Base-by-base conservation (phyloP, 2,888 invertebrate genomes). In the Drosophila anomelani region DNA sequence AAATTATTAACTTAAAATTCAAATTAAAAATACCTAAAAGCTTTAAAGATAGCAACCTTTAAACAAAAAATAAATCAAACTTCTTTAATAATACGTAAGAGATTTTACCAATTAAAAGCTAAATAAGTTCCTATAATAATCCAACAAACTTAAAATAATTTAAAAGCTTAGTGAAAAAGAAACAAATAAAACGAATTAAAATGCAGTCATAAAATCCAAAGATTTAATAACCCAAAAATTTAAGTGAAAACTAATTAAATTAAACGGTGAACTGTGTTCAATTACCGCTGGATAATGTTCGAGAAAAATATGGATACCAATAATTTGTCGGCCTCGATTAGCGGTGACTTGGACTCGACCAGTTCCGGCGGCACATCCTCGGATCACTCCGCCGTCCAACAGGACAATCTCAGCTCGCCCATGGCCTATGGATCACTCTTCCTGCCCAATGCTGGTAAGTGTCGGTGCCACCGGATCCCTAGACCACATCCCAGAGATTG, bases 281-380 rank as follows among this genome's bases (percentile, higher is more conserved):
- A 34, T 32, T 49, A 17, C 32, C 17, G 57, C 32, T 9, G 36
- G n/a, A 76, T 55, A 86, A 91, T 92, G 92, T 92, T 90, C 79
- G 91, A 91, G 26, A 92, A 90, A 69, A 91, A 88, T 79, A 92
- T 92, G 91, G 91, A 92, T 81, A 88, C 82, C 51, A 88, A 90
- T 32, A 81, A 91, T 75, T 85, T 92, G 57, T 91, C 91, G 61
- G 91, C 90, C 20, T 89, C 91, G 49, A 88, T 91, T 23, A 88
- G 87, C 66, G 92, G 92, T 57, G 92, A 92, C 72, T 85, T 92
- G 81, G 92, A 92, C 72, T 92, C 92, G 4, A 92, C 92, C 32
- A 92, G 92, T 78, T 92, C 92, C 81, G 92, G 89, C 79, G 92
- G 92, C 76, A 92, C 92, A 39, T 91, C 90, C 38, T 92, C 92